Evolutionary conservation across 64 coral and sea anemone genomes (phyloP), one percentile per base, ranked within the genome.

Genomic region (Actinia tenebrosa): DNA sequence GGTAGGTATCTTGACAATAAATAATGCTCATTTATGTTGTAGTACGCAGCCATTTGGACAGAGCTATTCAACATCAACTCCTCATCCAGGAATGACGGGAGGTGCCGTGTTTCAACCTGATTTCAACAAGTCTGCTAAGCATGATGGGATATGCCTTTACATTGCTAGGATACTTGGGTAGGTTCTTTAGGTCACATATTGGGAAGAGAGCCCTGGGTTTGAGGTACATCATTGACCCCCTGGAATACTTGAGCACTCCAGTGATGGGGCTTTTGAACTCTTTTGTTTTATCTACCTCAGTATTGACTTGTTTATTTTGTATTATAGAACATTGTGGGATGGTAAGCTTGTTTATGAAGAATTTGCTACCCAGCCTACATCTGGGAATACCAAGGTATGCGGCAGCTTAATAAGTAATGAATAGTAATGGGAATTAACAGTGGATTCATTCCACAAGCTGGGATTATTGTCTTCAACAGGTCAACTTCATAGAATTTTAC

Each of bases 111-210:
- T 94, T 47, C 63, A 89, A 90, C 89, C 96, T 55, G 96, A 94
- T 64, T 53, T 92, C 9, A 92, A 62, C 84, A 98, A 94, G 55
- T 98, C 96, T 18, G 93, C 92, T 30, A 98, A 94, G 80, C 84
- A 94, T 62, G 89, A 94, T 64, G 96, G 96, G 14, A 68, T 98
- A 64, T 94, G 92, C 56, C 79, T 98, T 64, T 94, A 98, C 60
- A 87, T 98, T 80, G 84, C 92, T 44, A 92, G 96, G 55, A 98
- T 98, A 79, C 87, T 98, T 0, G 92, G 93, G 95, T 98, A 88
- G 37, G 56, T 20, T 56, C 63, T 23, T 23, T n/a, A 8, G 19
- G 63, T 66, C 16, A 77, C 7, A 11, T 58, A 58, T 7, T 37
- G 30, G 30, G 30, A 37, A 37, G 30, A 37, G 30, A 37, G 30